Evolutionary conservation across 2,113 vertebrate genomes (phyloP), one percentile per base, ranked within the genome.

Genomic region (Oncorhynchus tshawytscha): DNA sequence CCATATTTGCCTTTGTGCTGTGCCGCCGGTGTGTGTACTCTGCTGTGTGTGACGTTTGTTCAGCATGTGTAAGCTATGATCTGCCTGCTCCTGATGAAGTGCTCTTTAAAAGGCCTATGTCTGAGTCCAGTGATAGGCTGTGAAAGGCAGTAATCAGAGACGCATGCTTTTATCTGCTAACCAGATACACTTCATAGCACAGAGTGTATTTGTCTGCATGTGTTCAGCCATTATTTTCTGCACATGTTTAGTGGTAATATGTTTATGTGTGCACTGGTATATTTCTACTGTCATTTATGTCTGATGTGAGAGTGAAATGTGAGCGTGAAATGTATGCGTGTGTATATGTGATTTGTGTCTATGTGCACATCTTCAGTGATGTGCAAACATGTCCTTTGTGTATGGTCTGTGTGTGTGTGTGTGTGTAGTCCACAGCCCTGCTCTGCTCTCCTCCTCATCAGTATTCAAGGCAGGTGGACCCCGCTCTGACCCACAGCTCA

Each of bases 391-490:
- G 60, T 68, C 54, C 11, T 48, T 20, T 66, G 72, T 73, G 64
- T 69, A 29, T 29, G 54, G n/a, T n/a, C n/a, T 64, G 75, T 54
- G 48, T 72, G 62, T 86, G 84, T 82, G 78, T 86, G 84, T 75
- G 83, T 73, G 82, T 76, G 75, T 78, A 51, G 78, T 84, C 87
- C 84, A 88, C 54, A 85, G 74, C 67, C 76, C 84, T 77, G 75
- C 86, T 88, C 68, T 73, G 75, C 86, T 88, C 68, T 73, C 72
- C 88, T 84, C 59, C 81, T 84, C 74, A 94, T 94, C 91, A 91
- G 89, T 93, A 94, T 94, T 92, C 93, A 86, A 83, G 87, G 90
- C 92, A 92, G 89, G 91, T 91, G 86, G 84, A 78, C 86, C 85
- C 83, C 88, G 87, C 87, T 87, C 78, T 78, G 90, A 92, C 86